A percentile compares a stretch with the other conserved stretches of the same genome.
Evolutionary conservation across 1,140 invertebrate genomes (phyloP).

Genomic region (Zophobas morio): DNA sequence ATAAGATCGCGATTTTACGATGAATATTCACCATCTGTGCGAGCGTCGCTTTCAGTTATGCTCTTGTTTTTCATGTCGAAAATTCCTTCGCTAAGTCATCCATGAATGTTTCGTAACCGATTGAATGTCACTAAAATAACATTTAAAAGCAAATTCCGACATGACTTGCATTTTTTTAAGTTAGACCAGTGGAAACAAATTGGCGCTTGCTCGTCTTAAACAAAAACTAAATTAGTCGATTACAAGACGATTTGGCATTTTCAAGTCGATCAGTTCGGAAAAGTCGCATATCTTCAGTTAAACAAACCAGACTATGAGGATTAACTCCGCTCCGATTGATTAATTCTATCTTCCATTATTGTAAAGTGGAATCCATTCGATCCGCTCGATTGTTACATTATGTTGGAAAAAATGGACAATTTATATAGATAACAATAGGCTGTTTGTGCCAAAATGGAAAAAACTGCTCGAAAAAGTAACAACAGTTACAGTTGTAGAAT

Average conservation of each 20-base stretch:
- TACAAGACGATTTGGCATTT: not conserved
- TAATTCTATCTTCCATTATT: slow-evolving; percentile 20
- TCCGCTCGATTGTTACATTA: slow-evolving; percentile 39
- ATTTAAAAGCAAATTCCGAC: slow-evolving; percentile 11
- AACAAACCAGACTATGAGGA: slow-evolving; percentile 23
- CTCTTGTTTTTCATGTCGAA: not conserved
- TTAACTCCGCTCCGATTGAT: slow-evolving; percentile 42
- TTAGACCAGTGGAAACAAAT: not conserved
- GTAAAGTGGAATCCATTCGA: slow-evolving; percentile 35
- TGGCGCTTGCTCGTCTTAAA: not conserved
- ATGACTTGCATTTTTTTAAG: slow-evolving; percentile 4
- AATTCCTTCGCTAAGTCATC: slow-evolving; percentile 17
- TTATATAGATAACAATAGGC: slow-evolving; percentile 28
- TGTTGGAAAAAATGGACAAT: slow-evolving; percentile 22
- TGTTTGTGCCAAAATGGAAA: not conserved
- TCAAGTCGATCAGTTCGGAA: not conserved
- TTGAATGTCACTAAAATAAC: slow-evolving; percentile 17
- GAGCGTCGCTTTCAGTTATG: not conserved
- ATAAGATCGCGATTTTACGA: too few species aligned
- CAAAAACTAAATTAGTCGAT: not conserved
- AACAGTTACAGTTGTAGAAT: too few species aligned
- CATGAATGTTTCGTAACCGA: slow-evolving; percentile 10
- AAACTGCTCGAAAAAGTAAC: not conserved
- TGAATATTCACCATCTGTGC: too few species aligned
- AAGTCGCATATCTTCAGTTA: slow-evolving; percentile 12